Percentiles rank a stretch among this genome's conserved stretches.
phyloP scores from a whole-genome alignment of 2,888 invertebrate genomes.

The Hyposoter didymator region DNA sequence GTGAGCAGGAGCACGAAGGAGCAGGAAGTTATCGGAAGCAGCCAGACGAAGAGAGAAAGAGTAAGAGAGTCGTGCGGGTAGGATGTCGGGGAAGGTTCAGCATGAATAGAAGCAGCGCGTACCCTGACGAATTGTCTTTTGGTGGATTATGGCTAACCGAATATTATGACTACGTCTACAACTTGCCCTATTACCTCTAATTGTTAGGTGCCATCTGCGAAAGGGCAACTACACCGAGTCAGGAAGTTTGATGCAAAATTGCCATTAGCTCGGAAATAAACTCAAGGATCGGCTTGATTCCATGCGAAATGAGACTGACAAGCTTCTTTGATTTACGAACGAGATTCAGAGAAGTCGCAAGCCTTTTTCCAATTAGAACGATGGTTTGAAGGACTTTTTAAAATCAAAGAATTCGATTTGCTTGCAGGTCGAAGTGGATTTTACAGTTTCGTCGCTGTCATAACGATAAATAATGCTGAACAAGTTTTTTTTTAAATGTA shows the following conservation, averaged over 20 bases:
- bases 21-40: neutral
- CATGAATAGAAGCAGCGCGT: conserved; percentile 38
- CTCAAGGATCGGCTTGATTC: conserved; percentile 48
- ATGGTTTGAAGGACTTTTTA: neutral
- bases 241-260: conserved; percentile 37
- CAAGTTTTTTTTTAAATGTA: too few relatives aligned
- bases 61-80: conserved; percentile 21
- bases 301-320: conserved; percentile 31
- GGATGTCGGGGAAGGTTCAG: conserved; percentile 31
- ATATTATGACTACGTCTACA: conserved; percentile 48
- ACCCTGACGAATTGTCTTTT: conserved; percentile 70
- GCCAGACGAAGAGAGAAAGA: neutral
- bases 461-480: too few relatives aligned
- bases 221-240: conserved; percentile 27
- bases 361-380: neutral
- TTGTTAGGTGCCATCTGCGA: conserved; percentile 58
- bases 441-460: too few relatives aligned
- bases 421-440: neutral
- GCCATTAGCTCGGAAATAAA: conserved; percentile 62
- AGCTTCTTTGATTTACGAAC: conserved; percentile 34
- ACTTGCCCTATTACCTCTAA: conserved; percentile 58
- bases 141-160: conserved; percentile 64
- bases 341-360: neutral
- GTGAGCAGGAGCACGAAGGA: neutral
- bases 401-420: neutral